Evolutionary conservation across 2,888 invertebrate genomes (phyloP).

Genomic region (Hyalella azteca): DNA sequence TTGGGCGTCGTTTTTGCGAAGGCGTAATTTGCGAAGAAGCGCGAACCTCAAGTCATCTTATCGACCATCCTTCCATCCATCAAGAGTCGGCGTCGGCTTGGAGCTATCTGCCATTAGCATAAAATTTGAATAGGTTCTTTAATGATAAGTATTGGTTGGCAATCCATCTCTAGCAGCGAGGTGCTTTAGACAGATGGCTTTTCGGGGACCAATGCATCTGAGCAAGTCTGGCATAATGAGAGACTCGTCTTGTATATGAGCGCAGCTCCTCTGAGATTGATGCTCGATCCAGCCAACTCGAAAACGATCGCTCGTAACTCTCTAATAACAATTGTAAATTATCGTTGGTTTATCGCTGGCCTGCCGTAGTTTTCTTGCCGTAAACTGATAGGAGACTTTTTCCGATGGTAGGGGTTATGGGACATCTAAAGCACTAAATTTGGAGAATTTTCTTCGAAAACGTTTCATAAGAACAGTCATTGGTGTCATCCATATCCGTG

Average conservation of each 20-base stretch:
- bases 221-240: not conserved
- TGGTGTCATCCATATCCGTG: too few relatives aligned
- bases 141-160: conserved; percentile 58
- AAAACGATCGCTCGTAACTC: too few relatives aligned
- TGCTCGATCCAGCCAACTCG: not conserved
- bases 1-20: conserved; percentile 15
- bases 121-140: conserved; percentile 58
- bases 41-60: conserved; percentile 2
- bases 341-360: too few relatives aligned
- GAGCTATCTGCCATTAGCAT: conserved; percentile 49
- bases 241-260: not conserved
- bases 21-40: conserved; percentile 5
- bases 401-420: too few relatives aligned
- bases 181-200: conserved; percentile 56
- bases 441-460: too few relatives aligned
- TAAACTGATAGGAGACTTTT: too few relatives aligned
- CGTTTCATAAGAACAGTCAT: too few relatives aligned
- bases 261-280: not conserved
- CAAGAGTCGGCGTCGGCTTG: conserved; percentile 39
- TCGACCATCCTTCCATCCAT: conserved; percentile 37
- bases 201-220: conserved; percentile 44
- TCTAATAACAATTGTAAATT: too few relatives aligned
- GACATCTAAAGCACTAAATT: too few relatives aligned
- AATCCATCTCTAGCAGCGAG: conserved; percentile 55
- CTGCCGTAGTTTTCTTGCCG: too few relatives aligned